Evolutionary conservation across 1,140 invertebrate species (phyloP), one percentile per base, ranked within the genome.

Genomic region (Trachelipus rathkii): DNA sequence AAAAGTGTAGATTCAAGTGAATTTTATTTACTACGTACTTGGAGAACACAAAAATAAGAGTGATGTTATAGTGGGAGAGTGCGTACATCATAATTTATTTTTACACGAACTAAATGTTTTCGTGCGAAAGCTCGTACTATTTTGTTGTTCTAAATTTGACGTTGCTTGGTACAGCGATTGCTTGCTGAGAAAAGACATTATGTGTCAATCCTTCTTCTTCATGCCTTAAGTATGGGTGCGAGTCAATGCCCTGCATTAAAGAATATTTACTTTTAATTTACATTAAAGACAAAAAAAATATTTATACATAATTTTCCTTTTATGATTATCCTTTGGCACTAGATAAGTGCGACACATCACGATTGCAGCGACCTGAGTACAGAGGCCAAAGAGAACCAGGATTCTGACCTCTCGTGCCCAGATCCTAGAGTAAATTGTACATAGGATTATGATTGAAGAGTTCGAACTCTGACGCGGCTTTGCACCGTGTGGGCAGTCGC

Each of bases 131-230:
- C n/a, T 66, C 95, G 88, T n/a, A 45, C 90, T 89, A 86, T 98
- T 99, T 86, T 98, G 96, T 81, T 97, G 94, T 84, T 97, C 92
- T 24, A 98, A 86, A 86, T 98, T 97, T 95, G 71, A 96, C 88
- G n/a, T 86, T 98, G 93, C 83, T n/a, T n/a, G n/a, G n/a, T n/a
- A 92, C 95, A 50, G 89, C 89, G 92, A 89, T 6, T 88, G 86
- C 23, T 85, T 60, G 11, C 50, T 19, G 4, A 4, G 1, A 50
- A 50, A 10, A n/a, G 11, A 15, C 19, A 13, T 15, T 19, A n/a
- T 15, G 19, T 60, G 19, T 19, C 50, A 60, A n/a, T n/a, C 8
- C 50, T 2, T 60, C 50, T 15, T 60, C 50, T 67, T 87, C 87
- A 33, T n/a, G 75, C 79, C 79, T 92, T 91, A 79, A 98, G 85